These are phyloP conservation scores for Cancer borealis DNA, from an alignment of 2,888 invertebrate species.

Conservation along the genomic window DNA sequence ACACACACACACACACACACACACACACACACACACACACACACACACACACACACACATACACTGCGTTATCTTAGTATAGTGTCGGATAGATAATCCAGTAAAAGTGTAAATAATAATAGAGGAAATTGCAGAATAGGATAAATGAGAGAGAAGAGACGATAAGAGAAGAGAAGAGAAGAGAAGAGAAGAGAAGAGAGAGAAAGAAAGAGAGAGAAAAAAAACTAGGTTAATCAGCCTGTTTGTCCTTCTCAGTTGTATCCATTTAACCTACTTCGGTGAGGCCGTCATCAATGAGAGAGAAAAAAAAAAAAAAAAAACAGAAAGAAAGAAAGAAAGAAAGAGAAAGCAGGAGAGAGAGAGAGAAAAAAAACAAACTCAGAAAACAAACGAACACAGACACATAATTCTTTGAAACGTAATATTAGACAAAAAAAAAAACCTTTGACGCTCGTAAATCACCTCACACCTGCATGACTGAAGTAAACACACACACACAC, in stretches of 20 bases:
- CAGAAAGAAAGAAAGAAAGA: not conserved
- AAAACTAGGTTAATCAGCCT: slow-evolving; percentile 3
- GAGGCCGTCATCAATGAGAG: slow-evolving; percentile 7
- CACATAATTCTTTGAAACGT: not conserved
- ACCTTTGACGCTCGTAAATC: not conserved
- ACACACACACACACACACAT: slow-evolving; percentile 22
- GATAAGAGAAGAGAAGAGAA: not conserved
- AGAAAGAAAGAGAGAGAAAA: not conserved
- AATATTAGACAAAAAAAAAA: not conserved
- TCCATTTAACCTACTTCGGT: slow-evolving; percentile 21
- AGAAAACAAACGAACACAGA: not conserved
- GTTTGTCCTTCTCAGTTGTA: slow-evolving; percentile 22
- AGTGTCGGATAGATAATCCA: not conserved
- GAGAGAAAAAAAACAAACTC: not conserved
- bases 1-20: not conserved
- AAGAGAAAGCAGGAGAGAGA: not conserved
- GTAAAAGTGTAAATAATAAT: not conserved
- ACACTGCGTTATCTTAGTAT: not conserved
- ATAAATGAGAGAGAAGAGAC: not conserved
- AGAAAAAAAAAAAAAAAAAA: not conserved
- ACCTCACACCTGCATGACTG: not conserved
- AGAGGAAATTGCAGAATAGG: not conserved
- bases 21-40: slow-evolving; percentile 15
- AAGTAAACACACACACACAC: slow-evolving; percentile 9
- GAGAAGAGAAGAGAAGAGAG: not conserved